These are phyloP conservation scores for Rhagonycha fulva DNA, from an alignment of 2,888 invertebrate species.

Conservation along the genomic window DNA sequence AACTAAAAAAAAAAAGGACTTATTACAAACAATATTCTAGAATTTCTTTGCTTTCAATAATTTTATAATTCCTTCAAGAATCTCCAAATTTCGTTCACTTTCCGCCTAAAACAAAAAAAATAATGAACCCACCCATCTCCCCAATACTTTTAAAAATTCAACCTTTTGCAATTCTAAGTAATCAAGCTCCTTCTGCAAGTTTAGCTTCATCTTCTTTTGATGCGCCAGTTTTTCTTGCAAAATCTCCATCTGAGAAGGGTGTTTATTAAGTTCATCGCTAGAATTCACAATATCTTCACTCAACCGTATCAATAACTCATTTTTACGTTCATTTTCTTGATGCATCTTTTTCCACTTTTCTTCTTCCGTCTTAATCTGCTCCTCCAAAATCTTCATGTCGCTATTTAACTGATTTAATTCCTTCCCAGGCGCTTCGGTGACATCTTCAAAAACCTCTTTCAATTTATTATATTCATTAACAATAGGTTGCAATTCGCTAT, in stretches of 20 bases:
- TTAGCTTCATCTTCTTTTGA: constrained; percentile 55
- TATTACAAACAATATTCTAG: neutral
- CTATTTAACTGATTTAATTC: constrained; percentile 63
- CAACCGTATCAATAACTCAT: constrained; percentile 61
- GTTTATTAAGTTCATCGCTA: constrained; percentile 15
- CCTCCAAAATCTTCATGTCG: constrained; percentile 59
- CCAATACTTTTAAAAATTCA: constrained; percentile 1
- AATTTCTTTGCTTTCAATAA: constrained; percentile 3
- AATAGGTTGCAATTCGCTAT: constrained; percentile 15
- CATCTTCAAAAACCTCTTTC: constrained; percentile 35
- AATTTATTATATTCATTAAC: constrained; percentile 8
- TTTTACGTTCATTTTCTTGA: constrained; percentile 61
- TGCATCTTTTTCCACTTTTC: constrained; percentile 60
- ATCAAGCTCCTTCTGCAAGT: constrained; percentile 21
- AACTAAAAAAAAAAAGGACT: constrained; percentile 56
- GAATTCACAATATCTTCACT: constrained; percentile 49
- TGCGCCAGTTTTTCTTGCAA: constrained; percentile 65
- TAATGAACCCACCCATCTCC: neutral
- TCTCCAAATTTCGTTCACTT: constrained; percentile 2
- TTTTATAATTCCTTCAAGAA: constrained; percentile 12
- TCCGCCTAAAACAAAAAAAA: constrained; percentile 14
- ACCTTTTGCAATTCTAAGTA: constrained; percentile 26
- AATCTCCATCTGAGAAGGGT: constrained; percentile 61
- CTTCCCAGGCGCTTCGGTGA: constrained; percentile 28
- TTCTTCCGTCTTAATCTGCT: constrained; percentile 59